These are phyloP conservation scores for Myiagra hebetior DNA, from an alignment of 2,113 vertebrate genomes.

Conservation along the genomic window DNA sequence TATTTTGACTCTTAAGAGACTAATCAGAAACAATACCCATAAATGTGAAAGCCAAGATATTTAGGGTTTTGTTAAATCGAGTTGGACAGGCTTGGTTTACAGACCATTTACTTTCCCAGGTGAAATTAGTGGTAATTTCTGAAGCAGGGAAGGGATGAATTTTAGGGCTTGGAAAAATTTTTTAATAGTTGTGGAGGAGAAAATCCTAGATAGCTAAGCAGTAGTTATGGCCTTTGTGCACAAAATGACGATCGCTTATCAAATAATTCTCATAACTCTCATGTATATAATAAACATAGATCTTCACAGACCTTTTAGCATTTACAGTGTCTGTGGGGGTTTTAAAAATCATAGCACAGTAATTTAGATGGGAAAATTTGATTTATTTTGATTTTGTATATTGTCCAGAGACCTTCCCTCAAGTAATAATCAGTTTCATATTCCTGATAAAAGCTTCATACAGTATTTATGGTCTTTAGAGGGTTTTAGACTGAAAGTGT, in stretches of 20 bases:
- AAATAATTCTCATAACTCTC: neutral
- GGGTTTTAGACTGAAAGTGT: neutral
- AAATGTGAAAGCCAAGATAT: neutral
- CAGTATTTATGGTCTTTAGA: neutral
- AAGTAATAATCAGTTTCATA: neutral
- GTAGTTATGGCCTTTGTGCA: neutral
- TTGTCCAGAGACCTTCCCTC: neutral
- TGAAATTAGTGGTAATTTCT: neutral
- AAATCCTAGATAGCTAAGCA: neutral
- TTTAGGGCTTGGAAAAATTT: neutral
- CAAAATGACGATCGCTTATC: neutral
- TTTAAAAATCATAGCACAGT: neutral
- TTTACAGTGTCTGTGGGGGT: neutral
- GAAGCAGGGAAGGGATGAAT: neutral
- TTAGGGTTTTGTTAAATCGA: neutral
- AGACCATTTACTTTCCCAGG: neutral
- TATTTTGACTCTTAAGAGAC: neutral
- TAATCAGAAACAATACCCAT: neutral
- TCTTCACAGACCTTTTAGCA: neutral
- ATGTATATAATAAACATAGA: neutral
- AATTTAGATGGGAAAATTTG: neutral
- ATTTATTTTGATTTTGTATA: constrained; percentile 2
- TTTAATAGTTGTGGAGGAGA: neutral
- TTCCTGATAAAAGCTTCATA: neutral
- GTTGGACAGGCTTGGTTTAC: neutral